Evolutionary conservation across 2,888 invertebrate species (phyloP), one percentile per base, ranked within the genome.

Genomic region (Lomographa bimaculata): DNA sequence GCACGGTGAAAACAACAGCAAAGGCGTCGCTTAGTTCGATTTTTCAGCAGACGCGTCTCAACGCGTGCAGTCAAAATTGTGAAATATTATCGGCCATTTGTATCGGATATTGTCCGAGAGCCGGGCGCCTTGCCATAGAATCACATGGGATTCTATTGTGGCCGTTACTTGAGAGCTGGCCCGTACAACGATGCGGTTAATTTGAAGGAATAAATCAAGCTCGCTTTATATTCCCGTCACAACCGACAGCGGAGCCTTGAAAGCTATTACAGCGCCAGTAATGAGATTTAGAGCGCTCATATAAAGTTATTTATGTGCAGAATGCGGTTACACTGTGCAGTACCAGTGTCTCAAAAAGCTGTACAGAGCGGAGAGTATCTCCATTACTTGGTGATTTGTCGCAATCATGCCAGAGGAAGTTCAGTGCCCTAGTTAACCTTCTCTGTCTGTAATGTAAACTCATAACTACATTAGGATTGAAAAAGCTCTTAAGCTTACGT

Each of bases 221-320:
- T 72, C 70, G 75, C 78, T 84, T 83, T 83, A 81, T 80, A 85
- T 83, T 86, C 80, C 73, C 77, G 77, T 79, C 81, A 80, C 76
- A 83, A 71, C 72, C 71, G 80, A 78, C 75, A 76, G 68, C 61
- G 72, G 77, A 75, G 78, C 74, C 80, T 78, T 77, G 73, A 75
- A 78, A 82, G 81, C 82, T 83, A 84, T 83, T 79, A 82, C 74
- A 77, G 76, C 71, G 71, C 74, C 75, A 72, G 72, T 82, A 83
- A 86, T 84, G 81, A 85, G 81, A 84, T 86, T 82, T 83, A 83
- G 78, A 84, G 77, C 79, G 79, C 72, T 84, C 79, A 85, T 84
- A 83, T 79, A 79, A 82, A 77, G 83, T 84, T 84, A 85, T 83
- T 84, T 83, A 83, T 82, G 79, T 73, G 68, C 63, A 66, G 68